Base-by-base conservation (phyloP, 1,140 invertebrate species). In the Euwallacea similis region DNA sequence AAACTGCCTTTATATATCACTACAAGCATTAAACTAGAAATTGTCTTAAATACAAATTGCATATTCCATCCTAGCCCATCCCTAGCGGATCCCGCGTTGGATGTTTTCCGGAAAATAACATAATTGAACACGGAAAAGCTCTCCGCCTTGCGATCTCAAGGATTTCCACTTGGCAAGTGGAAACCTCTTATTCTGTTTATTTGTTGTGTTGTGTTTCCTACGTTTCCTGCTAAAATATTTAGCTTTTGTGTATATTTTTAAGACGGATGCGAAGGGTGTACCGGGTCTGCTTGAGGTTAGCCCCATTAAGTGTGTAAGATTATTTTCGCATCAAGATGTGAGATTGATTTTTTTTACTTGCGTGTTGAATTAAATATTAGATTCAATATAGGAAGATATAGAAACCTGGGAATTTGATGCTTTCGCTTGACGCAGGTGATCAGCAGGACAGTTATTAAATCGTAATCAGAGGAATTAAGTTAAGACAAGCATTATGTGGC, bases 121-220 rank as follows among this genome's bases (percentile, higher is more conserved):
- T 61, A 69, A 69, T 69, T 69, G 66, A 69, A 69, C 66, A 69
- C 43, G 66, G 66, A 68, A 68, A 68, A 68, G 66, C 66, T 68
- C 66, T 68, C 33, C 58, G 56, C 6, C 66, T 58, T 68, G 66
- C 58, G 56, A 68, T 60, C 50, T 68, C 56, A 68, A 68, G 66
- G 66, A 50, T 41, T 68, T 60, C 59, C 66, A 61, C 66, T 69
- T 62, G 66, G 58, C 66, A 61, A 62, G 58, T 69, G 58, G 58
- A 69, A 69, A 69, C 58, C 66, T 54, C 66, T 69, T 69, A 69
- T 50, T 42, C 44, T 69, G 66, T 69, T 69, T 69, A 69, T 69
- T 69, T 69, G 44, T 69, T 69, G 66, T 69, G 61, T 62, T 69
- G 66, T 50, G 58, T 66, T 66, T 69, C 66, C 66, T 60, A 47